Conservation (phyloP, 2,888 invertebrate genomes). For the Girardia tigrina region DNA sequence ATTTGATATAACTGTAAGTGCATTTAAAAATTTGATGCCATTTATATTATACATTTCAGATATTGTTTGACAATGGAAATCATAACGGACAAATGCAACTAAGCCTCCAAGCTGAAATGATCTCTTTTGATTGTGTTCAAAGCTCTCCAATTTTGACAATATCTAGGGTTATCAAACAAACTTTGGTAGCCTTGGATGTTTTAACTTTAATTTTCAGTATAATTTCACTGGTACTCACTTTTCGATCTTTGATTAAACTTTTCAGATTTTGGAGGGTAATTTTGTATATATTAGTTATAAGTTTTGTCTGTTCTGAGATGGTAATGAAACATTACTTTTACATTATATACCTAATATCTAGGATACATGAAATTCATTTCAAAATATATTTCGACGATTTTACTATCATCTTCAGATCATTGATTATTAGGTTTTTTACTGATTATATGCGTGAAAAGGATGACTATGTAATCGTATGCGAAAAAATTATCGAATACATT, state of each 20-base stretch:
- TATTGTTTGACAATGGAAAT: conserved; percentile 73
- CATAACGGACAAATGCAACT: conserved; percentile 84
- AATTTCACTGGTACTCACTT: conserved; percentile 69
- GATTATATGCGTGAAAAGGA: too few relatives aligned
- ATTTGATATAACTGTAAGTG: conserved; percentile 60
- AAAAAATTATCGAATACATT: too few relatives aligned
- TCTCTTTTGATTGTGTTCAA: conserved; percentile 58
- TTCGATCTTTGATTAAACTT: conserved; percentile 74
- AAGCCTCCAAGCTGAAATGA: conserved; percentile 63
- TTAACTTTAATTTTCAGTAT: conserved; percentile 49
- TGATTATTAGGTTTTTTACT: too few relatives aligned
- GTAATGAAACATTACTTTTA: too few relatives aligned
- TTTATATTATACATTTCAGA: conserved; percentile 48
- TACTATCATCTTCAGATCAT: too few relatives aligned
- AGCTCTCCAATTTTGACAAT: conserved; percentile 27
- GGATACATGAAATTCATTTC: too few relatives aligned
- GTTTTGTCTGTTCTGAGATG: too few relatives aligned
- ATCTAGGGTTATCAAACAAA: conserved; percentile 33
- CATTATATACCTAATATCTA: too few relatives aligned
- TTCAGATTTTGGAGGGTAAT: conserved; percentile 62
- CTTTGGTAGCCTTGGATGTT: conserved; percentile 41
- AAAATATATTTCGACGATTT: too few relatives aligned
- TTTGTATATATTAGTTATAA: background rate
- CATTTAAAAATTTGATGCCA: background rate
- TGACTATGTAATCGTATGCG: too few relatives aligned